Evolutionary conservation across 2,113 vertebrate genomes (phyloP), one percentile per base, ranked within the genome.

Genomic region (Smithornis capensis): DNA sequence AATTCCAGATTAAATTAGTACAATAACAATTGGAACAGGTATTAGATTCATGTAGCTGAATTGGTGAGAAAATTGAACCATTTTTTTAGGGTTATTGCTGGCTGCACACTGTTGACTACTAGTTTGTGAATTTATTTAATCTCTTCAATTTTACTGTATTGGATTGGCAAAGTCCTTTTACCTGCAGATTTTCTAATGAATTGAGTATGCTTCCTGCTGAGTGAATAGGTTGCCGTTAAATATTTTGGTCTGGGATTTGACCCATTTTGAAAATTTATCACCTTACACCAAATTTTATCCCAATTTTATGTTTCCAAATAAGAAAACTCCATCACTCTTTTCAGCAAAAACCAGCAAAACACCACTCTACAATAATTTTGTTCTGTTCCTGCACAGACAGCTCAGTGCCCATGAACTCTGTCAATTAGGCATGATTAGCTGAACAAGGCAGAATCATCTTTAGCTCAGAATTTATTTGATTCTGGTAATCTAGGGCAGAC

Each of bases 381-480:
- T 80, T 90, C 75, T 86, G 52, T 70, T 91, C 29, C 35, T 83
- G 45, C 19, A 7, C 84, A 76, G 56, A 65, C 35, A 89, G 28
- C 38, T 60, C 19, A 4, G 63, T 77, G 67, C 37, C 79, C 27
- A 2, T 14, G 55, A 79, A 35, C 73, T 67, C 52, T 89, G 62
- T 53, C 62, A 83, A 78, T 87, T 80, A 84, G 44, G 53, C 53
- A 57, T 77, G 49, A 92, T 85, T 74, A 92, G 78, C 63, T 77
- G 78, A 92, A 86, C 50, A 64, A 77, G 50, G 55, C 87, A 88
- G 42, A 63, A 83, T 77, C 85, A 83, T 65, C 70, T 27, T 80
- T 63, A 83, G 47, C 52, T 92, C 79, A 67, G 63, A 94, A 88
- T 83, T 85, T 80, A 63, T 90, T 91, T 95, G 59, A 86, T 90